A percentile compares a stretch with the other conserved stretches of the same genome.
These are phyloP conservation scores for Euura lappo DNA, from an alignment of 1,140 invertebrate species.

Conservation along the genomic window DNA sequence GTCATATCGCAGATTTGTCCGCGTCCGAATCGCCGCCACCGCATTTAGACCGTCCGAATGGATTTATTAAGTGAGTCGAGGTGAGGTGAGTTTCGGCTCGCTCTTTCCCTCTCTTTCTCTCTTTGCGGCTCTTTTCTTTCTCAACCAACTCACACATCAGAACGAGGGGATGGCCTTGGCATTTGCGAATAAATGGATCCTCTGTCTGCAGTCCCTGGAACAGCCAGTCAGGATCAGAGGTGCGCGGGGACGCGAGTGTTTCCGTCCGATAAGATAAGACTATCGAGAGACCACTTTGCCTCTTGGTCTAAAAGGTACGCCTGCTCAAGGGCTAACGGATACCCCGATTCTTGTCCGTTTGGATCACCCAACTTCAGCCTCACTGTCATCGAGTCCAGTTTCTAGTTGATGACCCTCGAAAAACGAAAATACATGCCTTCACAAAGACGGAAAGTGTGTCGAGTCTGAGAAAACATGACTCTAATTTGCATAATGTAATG, in stretches of 20 bases:
- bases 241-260: slow-evolving; percentile 43
- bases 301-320: slow-evolving; percentile 23
- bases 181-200: slow-evolving; percentile 59
- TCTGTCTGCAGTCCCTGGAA: slow-evolving; percentile 41
- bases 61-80: slow-evolving; percentile 12
- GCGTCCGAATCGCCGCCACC: not conserved
- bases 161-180: slow-evolving; percentile 43
- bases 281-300: slow-evolving; percentile 40
- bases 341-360: too few species aligned
- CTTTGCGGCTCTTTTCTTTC: not conserved
- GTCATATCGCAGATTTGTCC: slow-evolving; percentile 16
- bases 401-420: not conserved
- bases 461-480: too few species aligned
- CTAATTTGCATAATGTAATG: too few species aligned
- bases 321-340: not conserved
- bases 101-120: not conserved
- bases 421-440: not conserved
- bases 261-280: slow-evolving; percentile 56
- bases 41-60: not conserved
- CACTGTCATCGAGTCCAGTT: too few species aligned
- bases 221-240: not conserved
- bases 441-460: not conserved
- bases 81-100: not conserved
- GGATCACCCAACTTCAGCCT: too few species aligned
- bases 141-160: not conserved